phyloP scores from a whole-genome alignment of 2,888 invertebrate genomes.

The Mycalesis mineus region DNA sequence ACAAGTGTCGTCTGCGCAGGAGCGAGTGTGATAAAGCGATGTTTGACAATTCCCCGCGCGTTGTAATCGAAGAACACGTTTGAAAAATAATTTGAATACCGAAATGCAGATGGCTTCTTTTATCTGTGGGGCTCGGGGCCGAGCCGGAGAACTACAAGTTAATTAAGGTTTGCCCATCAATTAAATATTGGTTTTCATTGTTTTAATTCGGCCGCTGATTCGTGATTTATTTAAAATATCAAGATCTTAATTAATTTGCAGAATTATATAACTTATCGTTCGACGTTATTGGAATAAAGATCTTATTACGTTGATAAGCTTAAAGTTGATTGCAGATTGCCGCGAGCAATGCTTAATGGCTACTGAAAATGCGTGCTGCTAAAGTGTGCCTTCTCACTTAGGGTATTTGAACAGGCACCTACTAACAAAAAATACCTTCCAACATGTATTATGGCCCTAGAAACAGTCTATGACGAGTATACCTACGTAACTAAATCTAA shows the following conservation, averaged over 20 bases:
- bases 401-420: too few species aligned
- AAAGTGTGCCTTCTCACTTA: too few species aligned
- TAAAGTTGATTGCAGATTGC: background rate
- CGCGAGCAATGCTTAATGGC: background rate
- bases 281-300: constrained; percentile 8
- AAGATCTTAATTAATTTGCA: constrained; percentile 53
- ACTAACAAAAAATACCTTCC: too few species aligned
- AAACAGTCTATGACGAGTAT: too few species aligned
- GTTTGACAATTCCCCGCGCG: constrained; percentile 45
- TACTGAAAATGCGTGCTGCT: background rate
- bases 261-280: constrained; percentile 10
- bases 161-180: constrained; percentile 77
- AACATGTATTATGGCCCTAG: too few species aligned
- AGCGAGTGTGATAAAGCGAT: constrained; percentile 71
- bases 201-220: constrained; percentile 67
- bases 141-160: constrained; percentile 71
- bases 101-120: constrained; percentile 77
- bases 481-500: too few species aligned
- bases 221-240: constrained; percentile 52
- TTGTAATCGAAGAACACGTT: constrained; percentile 68
- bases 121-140: constrained; percentile 59
- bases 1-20: constrained; percentile 54
- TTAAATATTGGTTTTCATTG: constrained; percentile 75
- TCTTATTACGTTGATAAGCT: background rate
- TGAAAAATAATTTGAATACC: constrained; percentile 77